Percentiles rank a stretch among this genome's conserved stretches.
These are phyloP conservation scores for Hirtodrosophila cameraria DNA, from an alignment of 2,888 invertebrate species.

Conservation along the genomic window DNA sequence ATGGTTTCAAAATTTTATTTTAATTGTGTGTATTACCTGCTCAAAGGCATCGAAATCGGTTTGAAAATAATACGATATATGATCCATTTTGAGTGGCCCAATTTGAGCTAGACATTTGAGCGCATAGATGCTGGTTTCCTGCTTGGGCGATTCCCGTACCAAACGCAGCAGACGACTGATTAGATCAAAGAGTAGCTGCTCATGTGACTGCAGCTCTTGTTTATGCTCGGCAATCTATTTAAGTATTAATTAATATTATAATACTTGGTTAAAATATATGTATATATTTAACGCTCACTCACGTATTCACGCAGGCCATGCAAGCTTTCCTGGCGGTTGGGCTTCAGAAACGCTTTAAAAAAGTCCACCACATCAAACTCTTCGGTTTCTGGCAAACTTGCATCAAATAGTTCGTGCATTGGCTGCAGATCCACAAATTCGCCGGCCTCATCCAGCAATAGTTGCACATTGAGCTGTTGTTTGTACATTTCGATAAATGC, in stretches of 20 bases:
- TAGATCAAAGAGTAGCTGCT: slow-evolving; percentile 63
- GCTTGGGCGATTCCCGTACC: slow-evolving; percentile 61
- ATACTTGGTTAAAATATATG: neutral
- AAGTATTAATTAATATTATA: no score
- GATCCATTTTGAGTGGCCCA: slow-evolving; percentile 72
- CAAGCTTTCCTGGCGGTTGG: slow-evolving; percentile 56
- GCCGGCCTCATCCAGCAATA: slow-evolving; percentile 65
- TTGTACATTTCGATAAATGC: slow-evolving; percentile 50
- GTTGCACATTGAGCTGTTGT: slow-evolving; percentile 42
- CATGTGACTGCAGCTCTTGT: slow-evolving; percentile 53
- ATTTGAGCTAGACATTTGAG: slow-evolving; percentile 87
- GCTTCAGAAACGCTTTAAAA: slow-evolving; percentile 57
- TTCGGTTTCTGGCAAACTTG: slow-evolving; percentile 10
- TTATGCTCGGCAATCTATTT: slow-evolving; percentile 77
- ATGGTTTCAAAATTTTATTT: neutral
- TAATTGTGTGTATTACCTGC: slow-evolving; percentile 39
- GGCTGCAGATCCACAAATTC: slow-evolving; percentile 47
- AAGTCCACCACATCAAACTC: slow-evolving; percentile 28
- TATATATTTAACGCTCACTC: slow-evolving; percentile 9
- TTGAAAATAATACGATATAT: slow-evolving; percentile 78
- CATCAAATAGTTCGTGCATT: slow-evolving; percentile 40
- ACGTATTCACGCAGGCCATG: slow-evolving; percentile 65
- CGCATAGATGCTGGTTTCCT: slow-evolving; percentile 86
- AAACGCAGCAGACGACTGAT: slow-evolving; percentile 70
- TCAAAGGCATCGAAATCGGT: slow-evolving; percentile 65